phyloP scores from a whole-genome alignment of 2,888 invertebrate genomes.

The Dendrolimus pini region DNA sequence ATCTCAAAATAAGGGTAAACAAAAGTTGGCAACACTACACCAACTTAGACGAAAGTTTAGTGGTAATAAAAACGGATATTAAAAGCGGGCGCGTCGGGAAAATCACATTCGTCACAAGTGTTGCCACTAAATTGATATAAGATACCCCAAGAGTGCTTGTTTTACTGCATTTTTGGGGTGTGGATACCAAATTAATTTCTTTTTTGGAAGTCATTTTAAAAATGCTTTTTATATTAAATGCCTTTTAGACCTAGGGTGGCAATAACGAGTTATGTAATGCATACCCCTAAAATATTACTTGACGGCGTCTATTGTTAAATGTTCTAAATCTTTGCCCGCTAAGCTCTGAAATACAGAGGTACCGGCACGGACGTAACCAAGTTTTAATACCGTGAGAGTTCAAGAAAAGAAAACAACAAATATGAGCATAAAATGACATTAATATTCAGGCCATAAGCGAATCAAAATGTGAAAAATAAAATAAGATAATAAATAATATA shows the following conservation, averaged over 20 bases:
- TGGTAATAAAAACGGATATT: conserved; percentile 39
- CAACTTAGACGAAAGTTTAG: not conserved
- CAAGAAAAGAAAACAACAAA: too few relatives aligned
- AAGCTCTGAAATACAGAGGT: too few relatives aligned
- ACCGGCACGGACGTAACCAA: too few relatives aligned
- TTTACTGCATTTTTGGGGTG: conserved; percentile 13
- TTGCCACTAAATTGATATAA: conserved; percentile 48
- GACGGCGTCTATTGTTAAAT: too few relatives aligned
- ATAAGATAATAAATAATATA: too few relatives aligned
- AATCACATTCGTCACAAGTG: conserved; percentile 47
- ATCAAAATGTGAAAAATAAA: too few relatives aligned
- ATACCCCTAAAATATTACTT: conserved; percentile 1
- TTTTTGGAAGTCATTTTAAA: conserved; percentile 1
- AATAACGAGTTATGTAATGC: too few relatives aligned
- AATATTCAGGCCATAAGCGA: too few relatives aligned
- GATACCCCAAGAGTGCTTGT: conserved; percentile 21
- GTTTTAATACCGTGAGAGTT: too few relatives aligned
- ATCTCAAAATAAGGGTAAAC: conserved; percentile 2
- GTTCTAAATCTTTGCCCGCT: too few relatives aligned
- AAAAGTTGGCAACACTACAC: conserved; percentile 1
- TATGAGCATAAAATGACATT: too few relatives aligned
- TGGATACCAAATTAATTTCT: conserved; percentile 13
- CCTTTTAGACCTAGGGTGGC: too few relatives aligned
- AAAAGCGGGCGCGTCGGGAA: conserved; percentile 23
- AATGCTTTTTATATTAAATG: conserved; percentile 10